Evolutionary conservation across 1,140 invertebrate species (phyloP).

Genomic region (Drosophila arizonae): DNA sequence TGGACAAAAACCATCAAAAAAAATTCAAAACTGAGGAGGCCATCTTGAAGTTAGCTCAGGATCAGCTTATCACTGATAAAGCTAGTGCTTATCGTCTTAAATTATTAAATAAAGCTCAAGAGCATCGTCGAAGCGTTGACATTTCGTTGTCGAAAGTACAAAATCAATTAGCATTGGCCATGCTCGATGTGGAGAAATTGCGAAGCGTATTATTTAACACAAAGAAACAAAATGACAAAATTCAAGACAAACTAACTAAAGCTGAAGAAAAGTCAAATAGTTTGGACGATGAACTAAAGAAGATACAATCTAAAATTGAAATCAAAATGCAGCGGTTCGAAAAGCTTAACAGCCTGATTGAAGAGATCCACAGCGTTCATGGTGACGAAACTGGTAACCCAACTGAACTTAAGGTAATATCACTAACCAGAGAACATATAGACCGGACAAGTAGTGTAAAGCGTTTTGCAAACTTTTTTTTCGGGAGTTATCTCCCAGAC

Average conservation of each 20-base stretch:
- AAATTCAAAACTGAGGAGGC: slow-evolving; percentile 86
- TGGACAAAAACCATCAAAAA: slow-evolving; percentile 84
- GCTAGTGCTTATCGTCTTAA: slow-evolving; percentile 84
- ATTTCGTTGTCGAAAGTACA: slow-evolving; percentile 86
- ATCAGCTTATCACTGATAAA: slow-evolving; percentile 88
- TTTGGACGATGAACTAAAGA: slow-evolving; percentile 51
- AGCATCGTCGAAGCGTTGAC: slow-evolving; percentile 84
- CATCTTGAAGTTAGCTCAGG: slow-evolving; percentile 86
- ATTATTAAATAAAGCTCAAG: slow-evolving; percentile 83
- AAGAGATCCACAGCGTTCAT: slow-evolving; percentile 59
- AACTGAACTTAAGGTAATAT: slow-evolving; percentile 85
- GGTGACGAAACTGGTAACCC: slow-evolving; percentile 81
- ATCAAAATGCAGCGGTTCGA: slow-evolving; percentile 74
- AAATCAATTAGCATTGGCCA: slow-evolving; percentile 85
- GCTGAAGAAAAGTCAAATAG: slow-evolving; percentile 45
- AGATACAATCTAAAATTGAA: slow-evolving; percentile 68
- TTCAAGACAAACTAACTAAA: slow-evolving; percentile 33
- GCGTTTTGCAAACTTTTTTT: too few species aligned
- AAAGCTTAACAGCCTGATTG: slow-evolving; percentile 65
- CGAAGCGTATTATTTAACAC: slow-evolving; percentile 62
- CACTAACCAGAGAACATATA: too few species aligned
- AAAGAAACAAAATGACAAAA: slow-evolving; percentile 50
- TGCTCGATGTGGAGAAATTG: slow-evolving; percentile 86
- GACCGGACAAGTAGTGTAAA: too few species aligned
- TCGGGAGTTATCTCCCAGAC: too few species aligned